Percentiles rank a stretch among this genome's conserved stretches.
Conservation (phyloP, 1,140 invertebrate species). For the Saxidomus purpurata region DNA sequence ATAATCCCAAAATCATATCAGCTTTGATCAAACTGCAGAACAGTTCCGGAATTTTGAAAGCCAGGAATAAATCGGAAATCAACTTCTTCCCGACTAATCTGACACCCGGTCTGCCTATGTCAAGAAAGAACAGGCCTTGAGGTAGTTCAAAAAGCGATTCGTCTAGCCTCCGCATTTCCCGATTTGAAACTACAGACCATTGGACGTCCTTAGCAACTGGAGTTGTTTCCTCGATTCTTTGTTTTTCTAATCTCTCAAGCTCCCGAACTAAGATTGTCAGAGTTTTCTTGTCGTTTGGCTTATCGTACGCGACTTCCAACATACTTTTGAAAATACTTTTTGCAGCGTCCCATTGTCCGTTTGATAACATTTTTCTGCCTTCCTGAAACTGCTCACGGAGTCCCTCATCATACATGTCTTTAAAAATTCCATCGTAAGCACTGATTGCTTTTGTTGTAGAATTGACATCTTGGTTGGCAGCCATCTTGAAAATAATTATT, state of each 20-base stretch:
- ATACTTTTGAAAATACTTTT: conserved; percentile 38
- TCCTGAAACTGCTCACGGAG: conserved; percentile 57
- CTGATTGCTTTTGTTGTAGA: conserved; percentile 61
- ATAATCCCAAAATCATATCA: conserved; percentile 71
- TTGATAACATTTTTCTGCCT: conserved; percentile 43
- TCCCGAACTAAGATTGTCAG: conserved; percentile 57
- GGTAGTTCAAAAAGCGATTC: conserved; percentile 56
- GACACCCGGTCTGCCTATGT: conserved; percentile 31
- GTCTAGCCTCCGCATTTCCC: conserved; percentile 51
- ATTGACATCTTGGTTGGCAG: background rate
- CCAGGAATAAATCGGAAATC: conserved; percentile 65
- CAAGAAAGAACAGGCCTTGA: conserved; percentile 71
- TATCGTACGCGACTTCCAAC: background rate
- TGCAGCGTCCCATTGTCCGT: conserved; percentile 48
- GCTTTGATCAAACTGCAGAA: conserved; percentile 72
- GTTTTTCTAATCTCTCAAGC: conserved; percentile 62
- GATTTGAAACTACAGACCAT: conserved; percentile 23
- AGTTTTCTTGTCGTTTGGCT: conserved; percentile 55
- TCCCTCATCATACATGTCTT: conserved; percentile 66
- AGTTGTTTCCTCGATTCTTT: conserved; percentile 26
- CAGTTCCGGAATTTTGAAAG: conserved; percentile 70
- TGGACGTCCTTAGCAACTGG: background rate
- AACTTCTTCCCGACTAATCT: conserved; percentile 64
- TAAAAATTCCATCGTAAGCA: conserved; percentile 76
- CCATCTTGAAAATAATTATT: no score